These are phyloP conservation scores for Ametastegia equiseti DNA, from an alignment of 2,888 invertebrate genomes.

Conservation along the genomic window DNA sequence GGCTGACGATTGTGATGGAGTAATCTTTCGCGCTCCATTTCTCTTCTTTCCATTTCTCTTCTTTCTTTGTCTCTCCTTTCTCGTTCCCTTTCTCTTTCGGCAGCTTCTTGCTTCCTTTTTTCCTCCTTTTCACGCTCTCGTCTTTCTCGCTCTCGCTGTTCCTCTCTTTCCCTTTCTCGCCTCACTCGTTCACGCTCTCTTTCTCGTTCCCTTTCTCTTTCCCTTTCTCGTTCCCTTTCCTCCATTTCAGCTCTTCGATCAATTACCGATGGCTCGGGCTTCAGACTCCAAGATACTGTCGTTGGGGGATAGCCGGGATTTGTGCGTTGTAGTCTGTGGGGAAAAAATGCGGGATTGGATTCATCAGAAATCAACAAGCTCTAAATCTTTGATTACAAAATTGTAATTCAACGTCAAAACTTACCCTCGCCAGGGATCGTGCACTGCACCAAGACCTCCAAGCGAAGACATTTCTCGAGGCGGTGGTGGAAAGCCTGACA, in stretches of 20 bases:
- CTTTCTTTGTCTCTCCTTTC: constrained; percentile 78
- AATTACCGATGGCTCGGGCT: constrained; percentile 81
- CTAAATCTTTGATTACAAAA: neutral
- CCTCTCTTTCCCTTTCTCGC: constrained; percentile 81
- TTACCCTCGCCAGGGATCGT: constrained; percentile 85
- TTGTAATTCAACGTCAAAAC: constrained; percentile 53
- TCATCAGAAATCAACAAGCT: neutral
- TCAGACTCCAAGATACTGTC: constrained; percentile 81
- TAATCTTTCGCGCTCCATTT: constrained; percentile 72
- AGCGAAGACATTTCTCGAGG: constrained; percentile 78
- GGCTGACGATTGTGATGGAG: constrained; percentile 65
- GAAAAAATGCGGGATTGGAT: too few relatives aligned
- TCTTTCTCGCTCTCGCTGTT: constrained; percentile 80
- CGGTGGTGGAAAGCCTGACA: constrained; percentile 82
- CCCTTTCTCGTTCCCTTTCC: constrained; percentile 76
- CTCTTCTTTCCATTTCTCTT: constrained; percentile 79
- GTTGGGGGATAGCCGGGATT: constrained; percentile 79
- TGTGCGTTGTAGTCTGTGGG: constrained; percentile 79
- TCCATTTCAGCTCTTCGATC: constrained; percentile 81
- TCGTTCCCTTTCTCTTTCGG: constrained; percentile 72
- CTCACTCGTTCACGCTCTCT: constrained; percentile 80
- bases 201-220: constrained; percentile 77
- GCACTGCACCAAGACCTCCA: constrained; percentile 75
- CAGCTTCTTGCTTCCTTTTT: constrained; percentile 72
- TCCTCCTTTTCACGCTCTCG: constrained; percentile 79